A percentile compares a stretch with the other conserved stretches of the same genome.
Conservation (phyloP, 2,888 invertebrate species). For the Rhingia campestris region DNA sequence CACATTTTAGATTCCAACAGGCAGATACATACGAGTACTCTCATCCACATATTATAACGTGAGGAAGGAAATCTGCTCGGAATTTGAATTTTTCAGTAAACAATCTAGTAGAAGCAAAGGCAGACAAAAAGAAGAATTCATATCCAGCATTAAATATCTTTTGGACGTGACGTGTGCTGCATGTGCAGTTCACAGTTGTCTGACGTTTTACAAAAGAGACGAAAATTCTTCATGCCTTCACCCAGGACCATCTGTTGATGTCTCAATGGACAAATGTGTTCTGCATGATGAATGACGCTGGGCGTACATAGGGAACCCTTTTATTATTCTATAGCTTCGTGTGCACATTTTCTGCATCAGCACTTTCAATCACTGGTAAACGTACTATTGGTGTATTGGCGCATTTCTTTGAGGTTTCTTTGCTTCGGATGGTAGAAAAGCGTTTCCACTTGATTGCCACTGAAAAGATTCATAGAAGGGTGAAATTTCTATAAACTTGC, state of each 20-base stretch:
- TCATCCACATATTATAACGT: too few relatives aligned
- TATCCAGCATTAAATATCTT: slow-evolving; percentile 32
- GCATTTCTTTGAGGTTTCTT: slow-evolving; percentile 4
- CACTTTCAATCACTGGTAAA: slow-evolving; percentile 41
- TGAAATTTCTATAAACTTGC: background rate
- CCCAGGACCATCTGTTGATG: slow-evolving; percentile 40
- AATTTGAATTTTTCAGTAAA: slow-evolving; percentile 19
- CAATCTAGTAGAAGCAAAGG: slow-evolving; percentile 10
- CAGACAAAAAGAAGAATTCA: background rate
- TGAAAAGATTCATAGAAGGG: background rate
- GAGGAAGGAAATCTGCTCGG: background rate
- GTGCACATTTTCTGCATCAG: slow-evolving; percentile 42
- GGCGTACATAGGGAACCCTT: slow-evolving; percentile 13
- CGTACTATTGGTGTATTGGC: background rate
- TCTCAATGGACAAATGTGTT: slow-evolving; percentile 47
- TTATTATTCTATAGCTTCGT: slow-evolving; percentile 18
- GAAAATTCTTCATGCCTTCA: slow-evolving; percentile 2
- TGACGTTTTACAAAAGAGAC: slow-evolving; percentile 21
- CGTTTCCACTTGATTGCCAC: slow-evolving; percentile 10
- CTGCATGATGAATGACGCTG: slow-evolving; percentile 30
- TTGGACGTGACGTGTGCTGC: slow-evolving; percentile 31
- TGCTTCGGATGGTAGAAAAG: background rate
- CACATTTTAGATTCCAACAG: slow-evolving; percentile 11
- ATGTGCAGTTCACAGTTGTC: slow-evolving; percentile 28
- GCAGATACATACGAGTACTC: background rate